phyloP scores from a whole-genome alignment of 2,888 invertebrate species.

The Neoaliturus tenellus region DNA sequence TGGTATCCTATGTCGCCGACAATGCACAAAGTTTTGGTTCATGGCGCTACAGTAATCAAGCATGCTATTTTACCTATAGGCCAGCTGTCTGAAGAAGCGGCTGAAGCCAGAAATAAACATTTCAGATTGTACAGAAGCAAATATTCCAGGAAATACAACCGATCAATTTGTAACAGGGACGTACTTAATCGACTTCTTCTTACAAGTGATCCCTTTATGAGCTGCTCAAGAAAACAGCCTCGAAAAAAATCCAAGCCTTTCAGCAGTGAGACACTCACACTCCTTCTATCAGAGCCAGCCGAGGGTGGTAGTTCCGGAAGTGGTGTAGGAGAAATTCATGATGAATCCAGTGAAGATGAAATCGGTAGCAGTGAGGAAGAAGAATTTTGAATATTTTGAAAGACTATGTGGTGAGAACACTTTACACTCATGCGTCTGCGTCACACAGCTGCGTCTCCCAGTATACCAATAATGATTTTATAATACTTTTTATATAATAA shows the following conservation, averaged over 20 bases:
- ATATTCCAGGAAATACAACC: constrained; percentile 65
- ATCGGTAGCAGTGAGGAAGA: not conserved
- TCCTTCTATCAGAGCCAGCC: constrained; percentile 13
- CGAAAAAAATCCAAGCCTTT: constrained; percentile 36
- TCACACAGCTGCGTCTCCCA: too few relatives aligned
- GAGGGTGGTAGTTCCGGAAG: too few relatives aligned
- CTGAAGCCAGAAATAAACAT: constrained; percentile 68
- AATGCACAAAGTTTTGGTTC: constrained; percentile 67
- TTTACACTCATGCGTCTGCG: too few relatives aligned
- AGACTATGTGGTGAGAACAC: too few relatives aligned
- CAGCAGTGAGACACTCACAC: constrained; percentile 36
- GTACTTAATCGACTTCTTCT: constrained; percentile 65
- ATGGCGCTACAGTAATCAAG: constrained; percentile 67
- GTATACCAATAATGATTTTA: too few relatives aligned
- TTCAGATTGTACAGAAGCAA: constrained; percentile 63
- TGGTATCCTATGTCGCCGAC: constrained; percentile 66
- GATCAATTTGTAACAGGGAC: constrained; percentile 63
- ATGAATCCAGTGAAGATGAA: not conserved
- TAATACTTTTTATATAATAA: too few relatives aligned
- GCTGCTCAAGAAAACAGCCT: not conserved
- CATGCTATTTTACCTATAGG: constrained; percentile 67
- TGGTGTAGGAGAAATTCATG: too few relatives aligned
- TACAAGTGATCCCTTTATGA: constrained; percentile 66
- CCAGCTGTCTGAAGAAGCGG: constrained; percentile 67
- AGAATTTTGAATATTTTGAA: too few relatives aligned